Percentiles rank a stretch among this genome's conserved stretches.
These are phyloP conservation scores for Bombycilla garrulus DNA, from an alignment of 2,113 vertebrate genomes.

Conservation along the genomic window DNA sequence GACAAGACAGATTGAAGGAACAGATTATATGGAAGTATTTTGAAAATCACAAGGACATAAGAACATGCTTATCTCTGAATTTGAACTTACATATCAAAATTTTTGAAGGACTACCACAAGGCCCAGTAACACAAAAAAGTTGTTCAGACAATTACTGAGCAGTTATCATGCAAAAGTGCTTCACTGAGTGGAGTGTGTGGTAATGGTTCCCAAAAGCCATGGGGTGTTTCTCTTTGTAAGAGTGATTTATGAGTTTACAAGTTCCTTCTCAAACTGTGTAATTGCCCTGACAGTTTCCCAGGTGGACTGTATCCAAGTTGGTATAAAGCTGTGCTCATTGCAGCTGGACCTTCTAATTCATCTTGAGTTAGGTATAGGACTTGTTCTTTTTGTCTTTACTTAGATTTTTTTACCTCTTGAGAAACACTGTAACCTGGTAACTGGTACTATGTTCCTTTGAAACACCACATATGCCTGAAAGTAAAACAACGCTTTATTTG, in stretches of 20 bases:
- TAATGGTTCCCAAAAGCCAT: neutral
- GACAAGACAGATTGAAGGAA: neutral
- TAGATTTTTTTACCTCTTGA: neutral
- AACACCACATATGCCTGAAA: neutral
- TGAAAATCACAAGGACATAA: neutral
- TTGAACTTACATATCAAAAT: neutral
- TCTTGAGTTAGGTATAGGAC: neutral
- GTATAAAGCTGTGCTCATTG: constrained; percentile 4
- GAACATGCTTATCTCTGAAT: neutral
- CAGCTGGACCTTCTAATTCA: neutral
- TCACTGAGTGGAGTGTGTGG: neutral
- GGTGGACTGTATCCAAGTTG: neutral
- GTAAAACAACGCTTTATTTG: neutral
- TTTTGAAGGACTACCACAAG: neutral
- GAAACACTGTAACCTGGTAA: neutral
- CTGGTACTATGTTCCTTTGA: neutral
- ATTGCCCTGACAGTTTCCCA: constrained; percentile 2
- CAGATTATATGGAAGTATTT: neutral
- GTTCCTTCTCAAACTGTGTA: constrained; percentile 15
- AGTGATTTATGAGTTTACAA: constrained; percentile 49
- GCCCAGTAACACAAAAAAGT: neutral
- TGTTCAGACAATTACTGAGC: neutral
- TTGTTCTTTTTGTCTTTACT: constrained; percentile 24
- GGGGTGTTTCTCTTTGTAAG: neutral
- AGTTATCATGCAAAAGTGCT: neutral